Evolutionary conservation across 2,113 vertebrate genomes (phyloP), one percentile per base, ranked within the genome.

Genomic region (Siniperca chuatsi): DNA sequence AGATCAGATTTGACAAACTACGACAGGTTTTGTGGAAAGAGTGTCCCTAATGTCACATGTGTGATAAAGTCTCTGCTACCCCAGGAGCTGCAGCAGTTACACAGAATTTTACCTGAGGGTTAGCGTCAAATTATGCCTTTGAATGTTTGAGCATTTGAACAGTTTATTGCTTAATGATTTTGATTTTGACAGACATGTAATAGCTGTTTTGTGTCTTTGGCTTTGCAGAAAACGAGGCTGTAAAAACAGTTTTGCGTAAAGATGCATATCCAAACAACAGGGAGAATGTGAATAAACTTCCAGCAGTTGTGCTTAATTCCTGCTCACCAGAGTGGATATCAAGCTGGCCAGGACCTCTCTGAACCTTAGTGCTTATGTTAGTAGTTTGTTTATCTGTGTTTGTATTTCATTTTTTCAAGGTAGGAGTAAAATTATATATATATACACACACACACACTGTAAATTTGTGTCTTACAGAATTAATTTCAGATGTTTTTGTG

Each of bases 11-110:
- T 94, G 86, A 95, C 92, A 76, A 94, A 86, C 0, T 96, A 97
- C 42, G 84, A 96, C 50, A 92, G 82, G 9, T 95, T 96, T 85
- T 96, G 92, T 6, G 95, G 96, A 76, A 95, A 89, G 20, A 78
- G 83, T 81, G 84, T 66, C 66, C 76, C 78, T 44, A 92, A 96
- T 82, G 78, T 95, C 64, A 3, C 92, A 75, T 79, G 62, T 70
- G 77, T 95, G 64, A 77, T 95, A 20, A 93, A 86, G 48, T 94
- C 94, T 9, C 83, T 95, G n/a, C 69, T 84, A 18, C 94, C 95
- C 10, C 77, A 90, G 67, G 93, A 95, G 79, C 25, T 96, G 77
- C 80, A 86, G 21, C 62, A 92, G 25, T 93, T 96, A 72, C 92
- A 92, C 65, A 71, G 86, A 18, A 81, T 71, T 70, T 72, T 94